These are phyloP conservation scores for Drosophila meridiana DNA, from an alignment of 2,888 invertebrate species.

Conservation along the genomic window DNA sequence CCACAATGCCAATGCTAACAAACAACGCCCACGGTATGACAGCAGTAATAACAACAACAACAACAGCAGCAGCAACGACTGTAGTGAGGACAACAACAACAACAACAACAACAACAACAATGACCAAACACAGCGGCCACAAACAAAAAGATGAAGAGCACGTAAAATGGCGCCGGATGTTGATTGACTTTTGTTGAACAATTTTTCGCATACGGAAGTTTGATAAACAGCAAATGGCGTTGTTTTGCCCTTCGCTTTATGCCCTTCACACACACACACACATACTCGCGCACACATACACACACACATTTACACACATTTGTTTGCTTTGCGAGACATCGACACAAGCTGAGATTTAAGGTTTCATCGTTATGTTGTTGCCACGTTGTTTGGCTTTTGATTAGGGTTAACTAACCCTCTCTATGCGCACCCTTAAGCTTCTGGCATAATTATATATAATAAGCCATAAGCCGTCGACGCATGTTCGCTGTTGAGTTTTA, in stretches of 20 bases:
- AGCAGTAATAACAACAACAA: slow-evolving; percentile 35
- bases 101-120: slow-evolving; percentile 21
- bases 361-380: slow-evolving; percentile 23
- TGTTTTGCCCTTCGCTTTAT: slow-evolving; percentile 22
- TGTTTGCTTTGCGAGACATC: slow-evolving; percentile 32
- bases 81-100: slow-evolving; percentile 13
- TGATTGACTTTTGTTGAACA: slow-evolving; percentile 72
- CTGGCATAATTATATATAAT: slow-evolving; percentile 40
- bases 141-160: slow-evolving; percentile 39
- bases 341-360: slow-evolving; percentile 18
- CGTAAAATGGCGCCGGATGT: slow-evolving; percentile 63
- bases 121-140: slow-evolving; percentile 20
- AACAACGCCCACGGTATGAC: slow-evolving; percentile 30
- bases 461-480: slow-evolving; percentile 17
- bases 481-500: slow-evolving; percentile 43
- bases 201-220: slow-evolving; percentile 69
- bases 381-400: slow-evolving; percentile 27
- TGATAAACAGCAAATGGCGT: slow-evolving; percentile 70
- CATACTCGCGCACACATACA: slow-evolving; percentile 16
- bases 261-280: slow-evolving; percentile 12
- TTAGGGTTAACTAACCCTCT: slow-evolving; percentile 41
- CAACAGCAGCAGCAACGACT: slow-evolving; percentile 5
- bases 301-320: slow-evolving; percentile 4
- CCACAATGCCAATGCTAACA: slow-evolving; percentile 38
- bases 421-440: background rate